Conservation (phyloP, 2,113 vertebrate genomes). For the Leucopsar rothschildi region DNA sequence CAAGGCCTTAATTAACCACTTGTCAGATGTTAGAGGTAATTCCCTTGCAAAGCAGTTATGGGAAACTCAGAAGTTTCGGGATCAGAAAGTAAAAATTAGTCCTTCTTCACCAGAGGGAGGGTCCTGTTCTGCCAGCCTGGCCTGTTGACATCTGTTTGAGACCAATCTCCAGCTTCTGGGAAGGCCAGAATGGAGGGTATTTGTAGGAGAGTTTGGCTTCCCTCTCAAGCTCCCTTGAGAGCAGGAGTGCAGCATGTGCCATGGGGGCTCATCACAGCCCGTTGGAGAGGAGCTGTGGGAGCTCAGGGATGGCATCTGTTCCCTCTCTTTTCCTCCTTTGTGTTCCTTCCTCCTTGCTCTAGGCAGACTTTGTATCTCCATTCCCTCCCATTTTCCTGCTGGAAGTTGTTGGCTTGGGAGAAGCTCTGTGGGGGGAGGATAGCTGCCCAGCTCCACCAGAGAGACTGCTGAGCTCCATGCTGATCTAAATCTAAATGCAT, state of each 20-base stretch:
- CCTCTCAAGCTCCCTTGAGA: neutral
- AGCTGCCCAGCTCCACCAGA: neutral
- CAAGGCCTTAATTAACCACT: neutral
- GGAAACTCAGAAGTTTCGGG: neutral
- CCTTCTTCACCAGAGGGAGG: neutral
- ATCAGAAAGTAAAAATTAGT: neutral
- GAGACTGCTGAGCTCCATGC: neutral
- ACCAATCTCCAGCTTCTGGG: neutral
- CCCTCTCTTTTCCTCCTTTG: neutral
- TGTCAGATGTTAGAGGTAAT: neutral
- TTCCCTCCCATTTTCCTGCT: neutral
- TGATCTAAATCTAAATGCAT: neutral
- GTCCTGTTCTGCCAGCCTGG: neutral
- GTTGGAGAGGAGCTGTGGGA: neutral
- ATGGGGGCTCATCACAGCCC: neutral
- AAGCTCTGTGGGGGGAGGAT: neutral
- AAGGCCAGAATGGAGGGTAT: neutral
- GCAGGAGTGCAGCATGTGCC: neutral
- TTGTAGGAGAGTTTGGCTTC: neutral
- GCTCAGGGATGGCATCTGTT: conserved; percentile 13
- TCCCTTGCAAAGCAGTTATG: neutral
- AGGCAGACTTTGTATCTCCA: neutral
- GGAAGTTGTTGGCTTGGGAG: neutral
- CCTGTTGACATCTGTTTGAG: neutral
- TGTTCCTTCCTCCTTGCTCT: neutral